Conservation (phyloP, 2,113 vertebrate genomes). For the Poicephalus meyeri region DNA sequence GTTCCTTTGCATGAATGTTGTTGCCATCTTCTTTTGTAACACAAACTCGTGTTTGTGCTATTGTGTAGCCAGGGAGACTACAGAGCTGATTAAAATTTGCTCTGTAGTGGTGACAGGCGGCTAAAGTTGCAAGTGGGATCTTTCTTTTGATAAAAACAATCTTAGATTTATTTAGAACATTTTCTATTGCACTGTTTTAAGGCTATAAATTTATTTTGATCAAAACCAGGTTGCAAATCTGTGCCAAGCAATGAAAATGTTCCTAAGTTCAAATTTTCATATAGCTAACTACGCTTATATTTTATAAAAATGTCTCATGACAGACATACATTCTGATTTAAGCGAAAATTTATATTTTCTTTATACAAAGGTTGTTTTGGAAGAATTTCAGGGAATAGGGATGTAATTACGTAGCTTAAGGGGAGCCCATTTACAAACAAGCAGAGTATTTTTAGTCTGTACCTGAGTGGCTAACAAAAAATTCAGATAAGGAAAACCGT, state of each 20-base stretch:
- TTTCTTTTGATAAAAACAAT: neutral
- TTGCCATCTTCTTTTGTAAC: neutral
- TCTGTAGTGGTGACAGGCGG: neutral
- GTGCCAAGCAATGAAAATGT: neutral
- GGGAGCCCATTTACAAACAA: neutral
- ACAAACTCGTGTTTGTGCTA: neutral
- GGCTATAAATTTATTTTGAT: neutral
- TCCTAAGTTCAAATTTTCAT: neutral
- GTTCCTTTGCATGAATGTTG: neutral
- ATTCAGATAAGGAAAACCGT: neutral
- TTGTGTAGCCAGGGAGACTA: neutral
- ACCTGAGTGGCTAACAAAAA: neutral
- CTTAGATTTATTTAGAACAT: neutral
- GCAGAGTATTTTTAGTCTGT: neutral
- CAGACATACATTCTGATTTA: neutral
- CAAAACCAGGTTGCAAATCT: neutral
- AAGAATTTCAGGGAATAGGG: neutral
- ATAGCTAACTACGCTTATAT: neutral
- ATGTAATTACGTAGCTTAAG: neutral
- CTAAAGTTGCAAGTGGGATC: neutral
- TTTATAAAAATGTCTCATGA: neutral
- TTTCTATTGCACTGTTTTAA: neutral
- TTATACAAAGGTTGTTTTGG: neutral
- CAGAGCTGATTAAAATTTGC: neutral
- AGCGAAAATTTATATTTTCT: neutral